Evolutionary conservation across 2,113 vertebrate species (phyloP).

Genomic region (Hemiprocne comata): DNA sequence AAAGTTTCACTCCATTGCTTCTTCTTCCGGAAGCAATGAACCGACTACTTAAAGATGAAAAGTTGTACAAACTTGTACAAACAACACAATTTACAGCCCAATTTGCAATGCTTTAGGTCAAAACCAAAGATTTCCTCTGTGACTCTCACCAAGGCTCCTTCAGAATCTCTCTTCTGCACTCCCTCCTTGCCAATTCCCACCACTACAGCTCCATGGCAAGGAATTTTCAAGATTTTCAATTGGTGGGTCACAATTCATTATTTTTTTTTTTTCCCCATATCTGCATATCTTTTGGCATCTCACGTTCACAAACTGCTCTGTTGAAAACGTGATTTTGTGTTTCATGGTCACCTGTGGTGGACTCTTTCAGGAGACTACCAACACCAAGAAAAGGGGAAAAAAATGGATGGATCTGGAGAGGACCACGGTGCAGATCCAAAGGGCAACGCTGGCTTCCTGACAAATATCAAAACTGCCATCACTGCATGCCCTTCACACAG

Average conservation of each 20-base stretch:
- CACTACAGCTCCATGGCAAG: rapidly evolving
- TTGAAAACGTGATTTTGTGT: background rate
- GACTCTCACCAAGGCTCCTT: background rate
- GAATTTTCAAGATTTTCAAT: background rate
- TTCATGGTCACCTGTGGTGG: background rate
- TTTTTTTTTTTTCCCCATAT: background rate
- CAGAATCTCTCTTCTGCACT: background rate
- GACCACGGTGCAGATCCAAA: background rate
- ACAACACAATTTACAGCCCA: background rate
- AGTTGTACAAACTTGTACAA: constrained; percentile 16
- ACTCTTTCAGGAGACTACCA: background rate
- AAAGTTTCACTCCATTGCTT: constrained; percentile 25
- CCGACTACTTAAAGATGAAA: background rate
- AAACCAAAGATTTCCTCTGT: background rate
- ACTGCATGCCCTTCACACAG: background rate
- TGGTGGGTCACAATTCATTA: background rate
- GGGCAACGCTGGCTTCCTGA: rapidly evolving
- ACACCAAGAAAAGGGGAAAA: background rate
- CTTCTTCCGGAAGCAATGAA: constrained; percentile 16
- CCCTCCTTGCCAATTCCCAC: background rate
- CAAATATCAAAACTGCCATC: background rate
- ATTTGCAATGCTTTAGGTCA: background rate
- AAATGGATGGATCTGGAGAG: background rate
- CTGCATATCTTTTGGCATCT: background rate
- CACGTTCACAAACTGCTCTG: rapidly evolving